A percentile compares a stretch with the other conserved stretches of the same genome.
Conservation (phyloP, 2,888 invertebrate species). For the Thelaira solivaga region DNA sequence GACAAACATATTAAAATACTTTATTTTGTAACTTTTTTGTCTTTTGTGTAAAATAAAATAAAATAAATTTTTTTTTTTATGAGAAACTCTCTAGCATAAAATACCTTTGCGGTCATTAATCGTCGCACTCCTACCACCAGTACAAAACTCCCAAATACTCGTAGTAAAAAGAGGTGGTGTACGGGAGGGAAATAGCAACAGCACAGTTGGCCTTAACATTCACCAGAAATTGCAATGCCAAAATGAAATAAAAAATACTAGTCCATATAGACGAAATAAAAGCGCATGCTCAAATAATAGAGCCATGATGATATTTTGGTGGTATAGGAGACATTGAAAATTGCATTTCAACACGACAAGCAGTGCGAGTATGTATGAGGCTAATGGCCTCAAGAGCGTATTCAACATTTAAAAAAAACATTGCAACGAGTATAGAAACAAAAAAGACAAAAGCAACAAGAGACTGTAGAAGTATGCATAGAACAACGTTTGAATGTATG, state of each 20-base stretch:
- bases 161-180: constrained; percentile 13
- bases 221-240: constrained; percentile 40
- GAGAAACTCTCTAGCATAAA: not conserved
- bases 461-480: constrained; percentile 17
- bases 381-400: constrained; percentile 59
- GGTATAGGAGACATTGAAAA: constrained; percentile 43
- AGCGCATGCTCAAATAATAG: constrained; percentile 56
- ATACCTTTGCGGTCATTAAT: constrained; percentile 30
- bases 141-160: too few species aligned
- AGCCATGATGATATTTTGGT: constrained; percentile 24
- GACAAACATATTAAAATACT: not conserved
- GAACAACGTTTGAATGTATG: constrained; percentile 25
- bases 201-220: constrained; percentile 60
- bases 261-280: constrained; percentile 1
- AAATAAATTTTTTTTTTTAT: too few species aligned
- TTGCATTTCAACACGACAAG: constrained; percentile 52
- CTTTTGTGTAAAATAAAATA: too few species aligned
- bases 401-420: not conserved
- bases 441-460: constrained; percentile 1
- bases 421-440: constrained; percentile 1
- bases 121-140: constrained; percentile 61
- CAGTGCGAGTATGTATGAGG: constrained; percentile 27
- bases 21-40: too few species aligned
- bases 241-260: not conserved
- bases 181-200: not conserved